Evolutionary conservation across 2,113 vertebrate species (phyloP).

Genomic region (Silurus asotus): DNA sequence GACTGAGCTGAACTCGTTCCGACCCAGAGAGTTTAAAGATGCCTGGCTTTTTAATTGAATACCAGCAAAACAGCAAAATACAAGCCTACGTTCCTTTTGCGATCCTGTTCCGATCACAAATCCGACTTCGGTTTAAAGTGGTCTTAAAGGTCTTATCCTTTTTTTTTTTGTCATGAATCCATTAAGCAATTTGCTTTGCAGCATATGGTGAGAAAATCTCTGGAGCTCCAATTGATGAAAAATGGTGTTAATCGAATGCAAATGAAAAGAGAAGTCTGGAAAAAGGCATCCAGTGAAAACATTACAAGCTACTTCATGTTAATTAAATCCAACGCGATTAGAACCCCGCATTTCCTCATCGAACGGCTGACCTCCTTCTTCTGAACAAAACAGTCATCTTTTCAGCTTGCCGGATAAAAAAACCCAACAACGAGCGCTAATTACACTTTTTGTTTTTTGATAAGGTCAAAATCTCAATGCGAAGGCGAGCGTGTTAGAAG

Average conservation of each 20-base stretch:
- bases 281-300: conserved; percentile 6
- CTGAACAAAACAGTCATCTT: background rate
- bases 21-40: no score
- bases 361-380: conserved; percentile 24
- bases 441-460: background rate
- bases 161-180: background rate
- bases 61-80: no score
- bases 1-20: no score
- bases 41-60: no score
- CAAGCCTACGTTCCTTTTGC: background rate
- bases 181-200: conserved; percentile 16
- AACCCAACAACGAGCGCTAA: background rate
- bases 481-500: background rate
- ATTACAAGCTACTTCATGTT: background rate
- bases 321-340: conserved; percentile 32
- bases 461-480: background rate
- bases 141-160: background rate
- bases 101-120: background rate
- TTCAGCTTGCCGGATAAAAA: background rate
- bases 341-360: background rate
- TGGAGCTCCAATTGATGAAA: conserved; percentile 3
- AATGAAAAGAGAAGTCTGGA: conserved; percentile 1
- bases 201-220: background rate
- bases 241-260: conserved; percentile 9
- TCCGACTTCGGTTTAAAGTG: background rate